phyloP scores from a whole-genome alignment of 2,888 invertebrate species.

The Choristoneura rosaceana region DNA sequence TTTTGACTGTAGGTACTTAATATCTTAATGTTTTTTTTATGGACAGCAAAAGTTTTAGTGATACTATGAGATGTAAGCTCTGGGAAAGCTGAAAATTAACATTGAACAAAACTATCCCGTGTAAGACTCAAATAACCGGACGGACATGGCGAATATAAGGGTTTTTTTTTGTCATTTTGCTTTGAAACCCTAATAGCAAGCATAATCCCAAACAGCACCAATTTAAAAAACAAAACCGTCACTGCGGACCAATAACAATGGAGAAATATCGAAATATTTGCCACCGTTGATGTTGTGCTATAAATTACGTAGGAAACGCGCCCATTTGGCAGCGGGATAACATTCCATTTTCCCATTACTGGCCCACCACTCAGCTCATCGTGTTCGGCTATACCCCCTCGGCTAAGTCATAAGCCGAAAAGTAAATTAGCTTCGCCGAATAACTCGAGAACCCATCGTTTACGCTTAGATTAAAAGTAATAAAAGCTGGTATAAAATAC shows the following conservation, averaged over 20 bases:
- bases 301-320: conserved; percentile 35
- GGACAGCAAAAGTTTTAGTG: too few species aligned
- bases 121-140: too few species aligned
- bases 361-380: conserved; percentile 43
- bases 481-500: conserved; percentile 31
- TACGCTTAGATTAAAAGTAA: conserved; percentile 51
- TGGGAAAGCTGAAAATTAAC: too few species aligned
- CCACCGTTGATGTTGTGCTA: conserved; percentile 38
- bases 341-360: conserved; percentile 45
- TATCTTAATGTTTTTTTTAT: too few species aligned
- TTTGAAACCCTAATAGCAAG: too few species aligned
- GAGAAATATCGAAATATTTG: conserved; percentile 37
- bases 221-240: conserved; percentile 17
- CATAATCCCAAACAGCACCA: too few species aligned
- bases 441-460: conserved; percentile 46
- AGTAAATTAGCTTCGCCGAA: conserved; percentile 54
- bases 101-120: too few species aligned
- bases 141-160: too few species aligned
- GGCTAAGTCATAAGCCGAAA: conserved; percentile 48
- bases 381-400: conserved; percentile 44
- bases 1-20: too few species aligned
- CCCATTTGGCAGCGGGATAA: conserved; percentile 42
- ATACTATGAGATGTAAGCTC: too few species aligned
- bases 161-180: too few species aligned
- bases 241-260: conserved; percentile 23